A percentile compares a stretch with the other conserved stretches of the same genome.
Conservation (phyloP, 2,888 invertebrate species). For the Rhingia rostrata region DNA sequence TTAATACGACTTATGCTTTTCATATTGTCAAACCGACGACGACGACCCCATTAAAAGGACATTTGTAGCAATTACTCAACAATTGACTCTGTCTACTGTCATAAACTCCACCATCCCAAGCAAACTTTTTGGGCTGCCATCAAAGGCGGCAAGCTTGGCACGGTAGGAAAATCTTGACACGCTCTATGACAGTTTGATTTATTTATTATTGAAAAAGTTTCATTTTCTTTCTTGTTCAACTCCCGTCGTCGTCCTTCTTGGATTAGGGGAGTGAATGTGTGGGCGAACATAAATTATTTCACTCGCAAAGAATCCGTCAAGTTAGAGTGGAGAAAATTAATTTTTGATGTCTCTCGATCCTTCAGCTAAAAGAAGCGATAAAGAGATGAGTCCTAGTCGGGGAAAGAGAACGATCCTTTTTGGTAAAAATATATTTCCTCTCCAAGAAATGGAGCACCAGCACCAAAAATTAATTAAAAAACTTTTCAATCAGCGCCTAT, state of each 20-base stretch:
- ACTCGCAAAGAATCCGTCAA: conserved; percentile 67
- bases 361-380: conserved; percentile 18
- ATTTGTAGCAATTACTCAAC: conserved; percentile 63
- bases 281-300: conserved; percentile 69
- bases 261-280: not conserved
- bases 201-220: conserved; percentile 80
- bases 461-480: conserved; percentile 80
- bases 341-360: conserved; percentile 63
- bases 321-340: conserved; percentile 66
- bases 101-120: conserved; percentile 2
- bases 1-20: conserved; percentile 42
- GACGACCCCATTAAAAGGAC: conserved; percentile 55
- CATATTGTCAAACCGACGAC: conserved; percentile 25
- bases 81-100: conserved; percentile 57
- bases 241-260: not conserved
- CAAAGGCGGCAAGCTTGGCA: not conserved
- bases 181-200: conserved; percentile 82
- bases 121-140: conserved; percentile 4
- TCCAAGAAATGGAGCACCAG: conserved; percentile 47
- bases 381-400: conserved; percentile 7
- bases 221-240: conserved; percentile 45
- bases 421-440: conserved; percentile 10
- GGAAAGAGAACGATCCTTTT: conserved; percentile 12
- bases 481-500: conserved; percentile 78
- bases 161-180: conserved; percentile 52